Conservation (phyloP, 2,797 vertebrate genomes). For the Eulemur mongoz region DNA sequence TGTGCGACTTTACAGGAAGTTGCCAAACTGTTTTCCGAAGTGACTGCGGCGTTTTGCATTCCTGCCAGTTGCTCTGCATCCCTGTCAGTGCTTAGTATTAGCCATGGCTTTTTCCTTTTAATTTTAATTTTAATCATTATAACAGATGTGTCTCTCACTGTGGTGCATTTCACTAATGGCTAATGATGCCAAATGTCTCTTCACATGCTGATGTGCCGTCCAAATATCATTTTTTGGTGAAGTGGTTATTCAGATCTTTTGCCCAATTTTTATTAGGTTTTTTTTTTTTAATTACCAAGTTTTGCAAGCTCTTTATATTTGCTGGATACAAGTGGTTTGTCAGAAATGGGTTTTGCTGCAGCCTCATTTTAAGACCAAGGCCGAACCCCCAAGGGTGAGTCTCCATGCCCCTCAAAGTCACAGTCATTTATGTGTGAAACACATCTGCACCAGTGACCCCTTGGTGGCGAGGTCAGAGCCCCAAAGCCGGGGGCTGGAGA, state of each 20-base stretch:
- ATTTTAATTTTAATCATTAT: not conserved
- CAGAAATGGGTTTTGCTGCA: not conserved
- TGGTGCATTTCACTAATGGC: not conserved
- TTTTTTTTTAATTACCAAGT: not conserved
- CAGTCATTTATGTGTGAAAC: not conserved
- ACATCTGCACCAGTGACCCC: not conserved
- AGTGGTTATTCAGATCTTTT: not conserved
- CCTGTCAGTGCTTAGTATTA: not conserved
- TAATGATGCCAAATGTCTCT: not conserved
- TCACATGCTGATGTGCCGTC: not conserved
- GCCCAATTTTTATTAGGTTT: not conserved
- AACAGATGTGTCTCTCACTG: not conserved
- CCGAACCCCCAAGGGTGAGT: not conserved
- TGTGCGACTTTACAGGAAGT: not conserved
- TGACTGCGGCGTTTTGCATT: not conserved
- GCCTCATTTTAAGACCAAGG: not conserved
- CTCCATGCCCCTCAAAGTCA: not conserved
- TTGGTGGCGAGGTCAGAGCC: not conserved
- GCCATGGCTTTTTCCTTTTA: not conserved
- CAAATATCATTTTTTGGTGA: not conserved
- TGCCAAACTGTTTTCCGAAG: not conserved
- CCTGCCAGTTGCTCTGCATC: not conserved
- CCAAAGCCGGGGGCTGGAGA: not conserved
- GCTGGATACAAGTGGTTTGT: not conserved
- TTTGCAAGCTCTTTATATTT: not conserved